Evolutionary conservation across 2,113 vertebrate species (phyloP).

Genomic region (Bombycilla garrulus): DNA sequence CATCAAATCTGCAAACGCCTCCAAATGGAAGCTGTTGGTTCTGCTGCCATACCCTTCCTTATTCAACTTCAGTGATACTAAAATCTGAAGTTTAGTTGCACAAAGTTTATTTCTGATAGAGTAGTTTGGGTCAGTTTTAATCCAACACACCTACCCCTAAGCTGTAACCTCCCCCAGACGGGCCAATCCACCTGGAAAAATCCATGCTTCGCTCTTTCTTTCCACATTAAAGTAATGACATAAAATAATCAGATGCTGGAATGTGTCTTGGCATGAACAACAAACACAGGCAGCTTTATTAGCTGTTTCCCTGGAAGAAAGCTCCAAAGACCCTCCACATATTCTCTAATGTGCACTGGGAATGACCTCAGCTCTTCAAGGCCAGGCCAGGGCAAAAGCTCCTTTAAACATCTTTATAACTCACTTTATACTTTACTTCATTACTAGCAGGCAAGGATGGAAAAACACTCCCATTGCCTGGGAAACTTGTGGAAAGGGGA

Average conservation of each 20-base stretch:
- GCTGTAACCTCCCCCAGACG: not conserved
- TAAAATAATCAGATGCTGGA: slow-evolving; percentile 66
- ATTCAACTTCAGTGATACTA: not conserved
- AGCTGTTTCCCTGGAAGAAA: slow-evolving; percentile 72
- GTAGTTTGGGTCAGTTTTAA: not conserved
- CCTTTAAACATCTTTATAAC: slow-evolving; percentile 24
- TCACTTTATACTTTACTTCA: slow-evolving; percentile 8
- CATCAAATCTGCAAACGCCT: not conserved
- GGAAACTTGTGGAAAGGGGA: not conserved
- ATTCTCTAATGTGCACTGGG: slow-evolving; percentile 62
- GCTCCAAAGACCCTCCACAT: slow-evolving; percentile 62
- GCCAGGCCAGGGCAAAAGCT: slow-evolving; percentile 33
- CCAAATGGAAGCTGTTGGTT: not conserved
- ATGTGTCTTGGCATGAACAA: slow-evolving; percentile 65
- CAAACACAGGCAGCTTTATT: slow-evolving; percentile 70
- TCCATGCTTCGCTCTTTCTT: slow-evolving; percentile 15
- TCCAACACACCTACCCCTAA: not conserved
- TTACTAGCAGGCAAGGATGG: slow-evolving; percentile 9
- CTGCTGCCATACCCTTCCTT: not conserved
- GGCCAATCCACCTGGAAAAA: slow-evolving; percentile 55
- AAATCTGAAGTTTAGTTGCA: not conserved
- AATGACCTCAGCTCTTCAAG: slow-evolving; percentile 47
- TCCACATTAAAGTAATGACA: slow-evolving; percentile 59
- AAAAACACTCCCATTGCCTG: slow-evolving; percentile 4
- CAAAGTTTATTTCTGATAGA: not conserved